Base-by-base conservation (phyloP, 1,140 invertebrate genomes). In the Aradophagus sp. region DNA sequence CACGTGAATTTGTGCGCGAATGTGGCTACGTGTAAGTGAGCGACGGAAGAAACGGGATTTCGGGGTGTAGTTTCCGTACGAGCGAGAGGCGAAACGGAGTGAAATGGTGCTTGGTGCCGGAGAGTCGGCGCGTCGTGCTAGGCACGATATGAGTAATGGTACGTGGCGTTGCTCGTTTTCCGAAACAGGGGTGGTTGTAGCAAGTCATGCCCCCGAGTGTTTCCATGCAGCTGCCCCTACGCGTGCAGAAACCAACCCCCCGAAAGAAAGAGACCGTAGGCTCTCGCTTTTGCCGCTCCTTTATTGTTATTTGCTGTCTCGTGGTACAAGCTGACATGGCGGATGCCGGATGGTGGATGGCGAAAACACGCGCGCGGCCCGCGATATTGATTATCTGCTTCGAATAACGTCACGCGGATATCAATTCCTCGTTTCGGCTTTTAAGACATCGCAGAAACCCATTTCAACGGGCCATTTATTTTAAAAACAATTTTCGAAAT, bases 111-210 rank as follows among this genome's bases (percentile, higher is more conserved):
- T n/a, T n/a, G n/a, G n/a, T n/a, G n/a, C n/a, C n/a, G 41, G 8
- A 23, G 61, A 55, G 61, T 72, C 52, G 61, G 38, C 53, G 35
- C 75, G 10, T n/a, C 32, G 75, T 82, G 82, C 77, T 50, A 14
- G 19, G 16, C 77, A 73, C 73, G 81, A 82, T 84, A 84, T 85
- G 83, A 84, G 82, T 84, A 85, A 84, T 84, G 82, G 81, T 84
- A 82, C 80, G 82, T 84, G n/a, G 82, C 79, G 48, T 55, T 26
- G 53, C 76, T 77, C 74, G 76, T 74, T 83, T 79, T 73, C 53
- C n/a, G 38, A 58, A 44, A 79, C 65, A 78, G 80, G 80, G 82
- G 81, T 78, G 68, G 76, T 77, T 84, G 58, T 80, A 36, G 80
- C 81, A 80, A 83, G 83, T 84, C 83, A 84, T 74, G 75, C 74